Evolutionary conservation across 2,888 invertebrate species (phyloP), one percentile per base, ranked within the genome.

Genomic region (Diaprepes abbreviatus): DNA sequence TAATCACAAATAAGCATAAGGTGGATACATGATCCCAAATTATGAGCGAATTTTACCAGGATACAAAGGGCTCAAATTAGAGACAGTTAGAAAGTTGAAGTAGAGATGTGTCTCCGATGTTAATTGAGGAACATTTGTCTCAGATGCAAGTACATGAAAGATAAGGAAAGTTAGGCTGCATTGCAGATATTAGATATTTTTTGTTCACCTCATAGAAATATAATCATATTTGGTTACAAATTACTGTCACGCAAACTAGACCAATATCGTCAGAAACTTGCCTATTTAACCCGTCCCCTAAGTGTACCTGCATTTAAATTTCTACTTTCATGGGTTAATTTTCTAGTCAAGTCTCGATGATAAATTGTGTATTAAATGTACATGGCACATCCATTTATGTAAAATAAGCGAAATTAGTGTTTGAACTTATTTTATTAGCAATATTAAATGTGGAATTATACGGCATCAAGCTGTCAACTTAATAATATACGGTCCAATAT

Each of bases 401-500:
- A 60, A 67, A 67, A 63, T 57, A 43, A 58, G 63, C 63, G 40
- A 69, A 69, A 58, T 69, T 63, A 64, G 48, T 35, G 68, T 69
- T 69, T 63, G 50, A 57, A 69, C 57, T 69, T 64, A 63, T 58
- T 69, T 63, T 63, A 69, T 64, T 69, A 35, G 50, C 57, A 54
- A 70, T 65, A 73, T 63, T 73, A 66, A 64, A 68, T 55, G 62
- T 71, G 24, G 58, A 72, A 72, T 69, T 72, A 72, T 54, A 35
- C 60, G 59, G 38, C 43, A 66, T 72, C 66, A 70, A 75, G 45
- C 71, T 77, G 77, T 77, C 77, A 73, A 64, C 66, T 67, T 64
- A 58, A 64, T 74, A 74, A 76, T 77, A 73, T 74, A 75, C 72
- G 73, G 70, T 71, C 73, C 67, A 63, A 70, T 73, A 73, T 76